Percentiles rank a stretch among this genome's conserved stretches.
phyloP scores from a whole-genome alignment of 1,140 invertebrate genomes.

The Drosophila bipectinata region DNA sequence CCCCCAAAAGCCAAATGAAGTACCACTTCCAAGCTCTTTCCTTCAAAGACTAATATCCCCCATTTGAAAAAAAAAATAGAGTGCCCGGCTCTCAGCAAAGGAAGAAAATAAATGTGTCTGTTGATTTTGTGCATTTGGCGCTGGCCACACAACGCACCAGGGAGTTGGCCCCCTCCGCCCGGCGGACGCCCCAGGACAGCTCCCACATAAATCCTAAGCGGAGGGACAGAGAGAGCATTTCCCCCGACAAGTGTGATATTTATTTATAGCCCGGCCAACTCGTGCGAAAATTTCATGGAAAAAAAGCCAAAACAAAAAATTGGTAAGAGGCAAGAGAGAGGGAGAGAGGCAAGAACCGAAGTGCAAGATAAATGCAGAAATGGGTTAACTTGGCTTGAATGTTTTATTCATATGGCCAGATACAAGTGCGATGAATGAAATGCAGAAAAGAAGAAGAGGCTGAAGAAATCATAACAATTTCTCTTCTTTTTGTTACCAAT shows the following conservation, averaged over 20 bases:
- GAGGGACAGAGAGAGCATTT: conserved; percentile 49
- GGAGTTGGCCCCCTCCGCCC: conserved; percentile 17
- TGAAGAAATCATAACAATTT: conserved; percentile 61
- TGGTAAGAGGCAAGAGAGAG: background rate
- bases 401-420: conserved; percentile 63
- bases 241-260: conserved; percentile 69
- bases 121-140: conserved; percentile 67
- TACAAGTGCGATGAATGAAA: conserved; percentile 60
- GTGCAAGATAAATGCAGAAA: conserved; percentile 68
- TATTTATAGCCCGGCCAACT: conserved; percentile 67
- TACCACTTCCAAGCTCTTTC: conserved; percentile 12
- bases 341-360: conserved; percentile 13
- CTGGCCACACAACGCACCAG: conserved; percentile 30
- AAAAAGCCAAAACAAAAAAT: conserved; percentile 27
- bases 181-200: conserved; percentile 27
- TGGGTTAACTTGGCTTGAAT: conserved; percentile 67
- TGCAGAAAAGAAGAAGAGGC: conserved; percentile 12
- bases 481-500: conserved; percentile 13
- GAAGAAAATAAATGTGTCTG: conserved; percentile 63
- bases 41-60: conserved; percentile 13
- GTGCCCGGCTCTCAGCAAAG: conserved; percentile 15
- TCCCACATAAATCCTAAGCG: conserved; percentile 69
- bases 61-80: conserved; percentile 7
- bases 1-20: background rate
- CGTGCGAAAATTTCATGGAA: conserved; percentile 43